phyloP scores from a whole-genome alignment of 1,140 invertebrate genomes.

The Brachionus rubens region DNA sequence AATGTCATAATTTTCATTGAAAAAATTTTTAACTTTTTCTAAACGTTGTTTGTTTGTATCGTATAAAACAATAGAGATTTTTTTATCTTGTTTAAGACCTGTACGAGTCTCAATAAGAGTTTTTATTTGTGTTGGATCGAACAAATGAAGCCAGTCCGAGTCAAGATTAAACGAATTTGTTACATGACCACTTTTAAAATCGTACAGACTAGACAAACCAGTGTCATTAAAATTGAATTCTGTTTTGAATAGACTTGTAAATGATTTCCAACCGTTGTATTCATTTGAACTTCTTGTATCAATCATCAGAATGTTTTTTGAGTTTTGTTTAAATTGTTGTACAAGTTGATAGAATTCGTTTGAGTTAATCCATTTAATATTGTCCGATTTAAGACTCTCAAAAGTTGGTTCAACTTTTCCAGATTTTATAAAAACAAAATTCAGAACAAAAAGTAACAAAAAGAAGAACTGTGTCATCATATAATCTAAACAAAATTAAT shows the following conservation, averaged over 20 bases:
- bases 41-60: conserved; percentile 6
- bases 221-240: conserved; percentile 33
- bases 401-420: neutral
- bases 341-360: conserved; percentile 20
- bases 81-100: neutral
- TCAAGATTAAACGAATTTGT: conserved; percentile 16
- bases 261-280: conserved; percentile 43
- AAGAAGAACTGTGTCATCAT: no score
- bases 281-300: conserved; percentile 38
- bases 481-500: no score
- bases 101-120: neutral
- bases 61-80: conserved; percentile 11
- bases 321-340: neutral
- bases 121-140: neutral
- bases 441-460: no score
- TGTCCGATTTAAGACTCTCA: neutral
- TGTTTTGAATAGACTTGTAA: neutral
- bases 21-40: conserved; percentile 6
- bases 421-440: no score
- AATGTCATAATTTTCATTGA: neutral
- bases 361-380: conserved; percentile 32
- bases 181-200: conserved; percentile 26
- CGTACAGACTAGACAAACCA: conserved; percentile 1
- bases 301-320: neutral
- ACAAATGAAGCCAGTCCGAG: conserved; percentile 39